phyloP scores from a whole-genome alignment of 2,113 vertebrate genomes.

The Chaetodon auriga region DNA sequence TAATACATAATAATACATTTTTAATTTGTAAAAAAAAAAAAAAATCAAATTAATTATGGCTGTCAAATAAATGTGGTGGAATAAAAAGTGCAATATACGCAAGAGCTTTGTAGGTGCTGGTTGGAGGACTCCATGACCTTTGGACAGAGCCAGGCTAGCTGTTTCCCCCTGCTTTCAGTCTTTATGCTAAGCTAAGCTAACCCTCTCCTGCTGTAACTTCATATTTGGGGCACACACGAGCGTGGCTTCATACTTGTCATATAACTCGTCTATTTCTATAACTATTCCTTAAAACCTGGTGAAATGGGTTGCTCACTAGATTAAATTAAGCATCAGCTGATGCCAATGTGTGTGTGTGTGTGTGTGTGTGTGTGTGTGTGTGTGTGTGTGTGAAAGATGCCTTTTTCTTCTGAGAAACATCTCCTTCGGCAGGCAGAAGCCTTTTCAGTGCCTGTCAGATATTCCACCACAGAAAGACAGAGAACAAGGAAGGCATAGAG shows the following conservation, averaged over 20 bases:
- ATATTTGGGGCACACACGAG: not conserved
- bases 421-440: constrained; percentile 52
- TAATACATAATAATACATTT: too few species aligned
- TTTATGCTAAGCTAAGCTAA: constrained; percentile 33
- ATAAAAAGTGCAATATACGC: not conserved
- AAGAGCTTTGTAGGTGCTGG: not conserved
- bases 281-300: constrained; percentile 1
- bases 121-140: not conserved
- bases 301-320: constrained; percentile 13
- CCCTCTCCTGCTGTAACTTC: not conserved
- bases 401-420: constrained; percentile 57
- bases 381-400: constrained; percentile 26
- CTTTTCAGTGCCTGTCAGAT: constrained; percentile 72
- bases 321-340: constrained; percentile 31
- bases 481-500: constrained; percentile 73
- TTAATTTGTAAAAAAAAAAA: too few species aligned
- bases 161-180: not conserved
- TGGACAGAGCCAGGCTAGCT: not conserved
- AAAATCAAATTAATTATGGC: too few species aligned
- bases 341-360: not conserved
- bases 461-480: constrained; percentile 64
- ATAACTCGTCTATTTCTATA: not conserved
- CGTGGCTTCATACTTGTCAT: not conserved
- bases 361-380: not conserved
- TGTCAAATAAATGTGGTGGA: not conserved